These are phyloP conservation scores for Platypus cylindrus DNA, from an alignment of 2,888 invertebrate species.

Conservation along the genomic window DNA sequence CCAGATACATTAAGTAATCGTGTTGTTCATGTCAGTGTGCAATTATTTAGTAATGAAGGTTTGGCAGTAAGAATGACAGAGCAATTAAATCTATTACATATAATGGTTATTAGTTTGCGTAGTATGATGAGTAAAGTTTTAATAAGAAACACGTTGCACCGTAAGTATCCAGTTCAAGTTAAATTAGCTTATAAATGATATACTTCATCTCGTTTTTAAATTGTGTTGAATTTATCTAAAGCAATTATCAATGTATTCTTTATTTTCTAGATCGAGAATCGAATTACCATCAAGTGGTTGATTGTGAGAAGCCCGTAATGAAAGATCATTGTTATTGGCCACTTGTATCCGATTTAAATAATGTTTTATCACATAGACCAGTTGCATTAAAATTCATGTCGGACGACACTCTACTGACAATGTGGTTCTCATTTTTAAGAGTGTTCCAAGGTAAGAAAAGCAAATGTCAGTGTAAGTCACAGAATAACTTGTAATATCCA, in stretches of 20 bases:
- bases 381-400: constrained; percentile 83
- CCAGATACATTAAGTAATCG: constrained; percentile 89
- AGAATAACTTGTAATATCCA: too few relatives aligned
- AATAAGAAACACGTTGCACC: constrained; percentile 75
- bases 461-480: too few relatives aligned
- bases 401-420: constrained; percentile 77
- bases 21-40: constrained; percentile 94
- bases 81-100: constrained; percentile 77
- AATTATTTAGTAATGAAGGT: constrained; percentile 89
- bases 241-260: constrained; percentile 1
- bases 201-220: not conserved
- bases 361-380: constrained; percentile 83
- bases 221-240: not conserved
- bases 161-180: constrained; percentile 35
- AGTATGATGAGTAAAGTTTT: constrained; percentile 90
- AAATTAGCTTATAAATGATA: not conserved
- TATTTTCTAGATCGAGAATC: constrained; percentile 49
- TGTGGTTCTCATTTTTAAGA: constrained; percentile 92
- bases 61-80: constrained; percentile 85
- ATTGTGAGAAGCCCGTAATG: constrained; percentile 85
- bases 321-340: constrained; percentile 99
- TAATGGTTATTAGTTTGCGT: constrained; percentile 82
- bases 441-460: constrained; percentile 72
- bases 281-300: constrained; percentile 84
- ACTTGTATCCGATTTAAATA: constrained; percentile 90